Conservation (phyloP, 1,140 invertebrate species). For the Oscheius sp. region DNA sequence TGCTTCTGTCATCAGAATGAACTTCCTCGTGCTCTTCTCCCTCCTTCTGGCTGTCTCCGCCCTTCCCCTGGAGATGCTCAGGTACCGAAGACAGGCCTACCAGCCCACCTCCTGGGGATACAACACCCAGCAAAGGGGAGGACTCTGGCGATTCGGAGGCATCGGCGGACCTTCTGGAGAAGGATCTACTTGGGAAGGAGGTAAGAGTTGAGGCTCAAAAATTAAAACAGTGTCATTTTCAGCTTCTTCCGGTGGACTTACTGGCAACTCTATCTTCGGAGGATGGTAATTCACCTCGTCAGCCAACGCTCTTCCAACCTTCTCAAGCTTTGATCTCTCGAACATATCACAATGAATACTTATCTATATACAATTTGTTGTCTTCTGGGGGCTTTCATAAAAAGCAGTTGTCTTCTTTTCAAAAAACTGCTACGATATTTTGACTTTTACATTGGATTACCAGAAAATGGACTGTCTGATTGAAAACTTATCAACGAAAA, state of each 20-base stretch:
- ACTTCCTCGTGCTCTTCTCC: not conserved
- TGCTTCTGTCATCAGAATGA: not conserved
- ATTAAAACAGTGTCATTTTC: not conserved
- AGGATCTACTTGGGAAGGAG: slow-evolving; percentile 2
- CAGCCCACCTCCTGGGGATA: not conserved
- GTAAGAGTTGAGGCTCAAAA: not conserved
- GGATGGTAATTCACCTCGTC: not conserved
- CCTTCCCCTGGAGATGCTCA: not conserved
- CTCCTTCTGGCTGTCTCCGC: not conserved
- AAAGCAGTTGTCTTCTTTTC: too few relatives aligned
- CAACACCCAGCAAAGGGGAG: not conserved
- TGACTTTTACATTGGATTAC: too few relatives aligned
- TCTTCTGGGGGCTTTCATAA: too few relatives aligned
- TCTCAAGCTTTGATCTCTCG: not conserved
- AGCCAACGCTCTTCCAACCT: not conserved
- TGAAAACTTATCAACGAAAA: too few relatives aligned
- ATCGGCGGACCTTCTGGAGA: not conserved
- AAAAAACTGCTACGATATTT: too few relatives aligned
- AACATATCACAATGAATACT: not conserved
- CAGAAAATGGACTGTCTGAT: too few relatives aligned
- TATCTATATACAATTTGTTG: not conserved
- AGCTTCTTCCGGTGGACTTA: not conserved
- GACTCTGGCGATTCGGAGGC: not conserved
- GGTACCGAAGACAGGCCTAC: not conserved
- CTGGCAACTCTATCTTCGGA: slow-evolving; percentile 4